Percentiles rank a stretch among this genome's conserved stretches.
phyloP scores from a whole-genome alignment of 2,797 vertebrate species.

The Pipistrellus pipistrellus region DNA sequence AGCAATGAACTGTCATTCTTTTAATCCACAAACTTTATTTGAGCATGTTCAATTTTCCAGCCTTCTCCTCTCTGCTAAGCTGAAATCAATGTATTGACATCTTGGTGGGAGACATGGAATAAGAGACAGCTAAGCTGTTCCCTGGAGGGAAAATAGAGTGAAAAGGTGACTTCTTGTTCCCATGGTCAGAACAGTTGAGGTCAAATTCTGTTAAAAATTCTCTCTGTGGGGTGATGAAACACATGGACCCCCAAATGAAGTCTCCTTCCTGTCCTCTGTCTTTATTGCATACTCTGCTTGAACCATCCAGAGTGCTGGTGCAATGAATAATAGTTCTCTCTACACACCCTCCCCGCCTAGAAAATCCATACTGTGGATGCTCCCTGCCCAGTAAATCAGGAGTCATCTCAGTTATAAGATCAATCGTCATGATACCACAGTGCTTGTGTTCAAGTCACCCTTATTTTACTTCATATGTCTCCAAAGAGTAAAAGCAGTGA shows the following conservation, averaged over 20 bases:
- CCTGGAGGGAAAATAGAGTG: constrained; percentile 36
- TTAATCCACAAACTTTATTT: constrained; percentile 49
- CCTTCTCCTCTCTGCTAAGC: constrained; percentile 68
- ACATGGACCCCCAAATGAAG: neutral
- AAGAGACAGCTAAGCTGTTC: constrained; percentile 44
- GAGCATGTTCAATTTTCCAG: constrained; percentile 70
- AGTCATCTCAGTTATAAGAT: neutral
- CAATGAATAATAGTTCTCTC: neutral
- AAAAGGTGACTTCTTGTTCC: constrained; percentile 33
- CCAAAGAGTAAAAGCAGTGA: neutral
- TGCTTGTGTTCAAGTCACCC: neutral
- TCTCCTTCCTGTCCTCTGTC: neutral
- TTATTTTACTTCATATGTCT: neutral
- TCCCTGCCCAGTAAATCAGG: neutral
- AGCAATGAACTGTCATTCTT: neutral
- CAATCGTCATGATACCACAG: neutral
- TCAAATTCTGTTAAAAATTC: constrained; percentile 38
- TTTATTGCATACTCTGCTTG: neutral
- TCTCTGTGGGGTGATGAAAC: neutral
- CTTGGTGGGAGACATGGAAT: constrained; percentile 60
- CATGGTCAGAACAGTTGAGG: neutral
- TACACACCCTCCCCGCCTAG: neutral
- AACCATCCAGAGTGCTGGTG: neutral
- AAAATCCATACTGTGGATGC: neutral
- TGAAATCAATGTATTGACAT: constrained; percentile 80